Evolutionary conservation across 1,140 invertebrate species (phyloP).

Genomic region (Drosophila pallidifrons): DNA sequence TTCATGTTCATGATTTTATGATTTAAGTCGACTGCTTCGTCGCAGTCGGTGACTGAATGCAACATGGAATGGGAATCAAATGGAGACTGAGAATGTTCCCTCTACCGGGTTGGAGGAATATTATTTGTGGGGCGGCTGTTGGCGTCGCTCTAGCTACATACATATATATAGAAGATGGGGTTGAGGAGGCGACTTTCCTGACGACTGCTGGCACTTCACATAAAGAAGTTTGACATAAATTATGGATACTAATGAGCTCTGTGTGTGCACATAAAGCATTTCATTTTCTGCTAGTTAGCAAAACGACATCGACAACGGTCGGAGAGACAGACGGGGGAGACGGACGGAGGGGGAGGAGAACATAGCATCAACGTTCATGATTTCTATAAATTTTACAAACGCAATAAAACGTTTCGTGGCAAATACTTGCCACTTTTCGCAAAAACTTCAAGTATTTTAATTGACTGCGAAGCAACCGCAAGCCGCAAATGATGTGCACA

Average conservation of each 20-base stretch:
- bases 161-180: too few species aligned
- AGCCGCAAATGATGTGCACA: neutral
- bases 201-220: conserved; percentile 59
- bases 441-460: conserved; percentile 24
- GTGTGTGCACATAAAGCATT: conserved; percentile 72
- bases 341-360: too few species aligned
- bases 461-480: conserved; percentile 10
- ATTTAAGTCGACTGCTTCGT: conserved; percentile 47
- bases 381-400: conserved; percentile 41
- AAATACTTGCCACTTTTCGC: conserved; percentile 2
- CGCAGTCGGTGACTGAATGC: conserved; percentile 22
- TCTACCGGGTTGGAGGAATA: neutral
- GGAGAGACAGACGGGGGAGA: neutral
- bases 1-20: conserved; percentile 62
- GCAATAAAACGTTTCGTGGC: conserved; percentile 25
- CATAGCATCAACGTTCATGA: conserved; percentile 7
- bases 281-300: conserved; percentile 42
- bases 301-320: neutral
- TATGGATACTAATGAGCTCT: conserved; percentile 81
- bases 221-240: conserved; percentile 82
- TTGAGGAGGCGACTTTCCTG: neutral
- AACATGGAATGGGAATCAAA: conserved; percentile 1
- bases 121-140: conserved; percentile 59
- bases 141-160: conserved; percentile 28
- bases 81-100: neutral